phyloP scores from a whole-genome alignment of 2,888 invertebrate genomes.

The Autographa pulchrina region DNA sequence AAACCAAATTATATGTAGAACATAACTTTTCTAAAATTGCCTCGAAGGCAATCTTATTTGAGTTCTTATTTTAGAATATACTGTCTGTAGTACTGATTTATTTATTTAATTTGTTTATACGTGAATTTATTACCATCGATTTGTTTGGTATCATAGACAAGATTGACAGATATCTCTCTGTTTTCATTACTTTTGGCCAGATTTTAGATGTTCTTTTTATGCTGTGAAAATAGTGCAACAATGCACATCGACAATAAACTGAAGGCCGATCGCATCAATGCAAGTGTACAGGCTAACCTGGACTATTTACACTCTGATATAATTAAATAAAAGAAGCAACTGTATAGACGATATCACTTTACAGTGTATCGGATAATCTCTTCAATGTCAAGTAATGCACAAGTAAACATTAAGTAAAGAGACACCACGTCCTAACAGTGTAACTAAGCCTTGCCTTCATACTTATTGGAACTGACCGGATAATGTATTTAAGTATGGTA shows the following conservation, averaged over 20 bases:
- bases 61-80: too few species aligned
- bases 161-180: too few species aligned
- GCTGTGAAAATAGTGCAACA: not conserved
- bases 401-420: conserved; percentile 18
- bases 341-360: conserved; percentile 10
- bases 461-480: too few species aligned
- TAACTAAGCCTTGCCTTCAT: not conserved
- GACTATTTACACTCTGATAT: not conserved
- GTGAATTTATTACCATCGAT: too few species aligned
- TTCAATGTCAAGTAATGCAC: conserved; percentile 27
- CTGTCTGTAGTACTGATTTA: too few species aligned
- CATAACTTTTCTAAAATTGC: too few species aligned
- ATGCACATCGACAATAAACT: not conserved
- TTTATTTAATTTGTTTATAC: too few species aligned
- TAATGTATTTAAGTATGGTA: too few species aligned
- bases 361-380: conserved; percentile 2
- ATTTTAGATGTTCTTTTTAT: not conserved
- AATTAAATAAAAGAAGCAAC: not conserved
- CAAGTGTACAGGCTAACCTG: not conserved
- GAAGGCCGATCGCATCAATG: not conserved
- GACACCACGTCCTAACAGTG: conserved; percentile 9
- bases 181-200: too few species aligned
- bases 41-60: too few species aligned
- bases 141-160: too few species aligned
- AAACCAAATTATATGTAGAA: too few species aligned